Conservation (phyloP, 1,140 invertebrate species). For the Steinernema feltiae region DNA sequence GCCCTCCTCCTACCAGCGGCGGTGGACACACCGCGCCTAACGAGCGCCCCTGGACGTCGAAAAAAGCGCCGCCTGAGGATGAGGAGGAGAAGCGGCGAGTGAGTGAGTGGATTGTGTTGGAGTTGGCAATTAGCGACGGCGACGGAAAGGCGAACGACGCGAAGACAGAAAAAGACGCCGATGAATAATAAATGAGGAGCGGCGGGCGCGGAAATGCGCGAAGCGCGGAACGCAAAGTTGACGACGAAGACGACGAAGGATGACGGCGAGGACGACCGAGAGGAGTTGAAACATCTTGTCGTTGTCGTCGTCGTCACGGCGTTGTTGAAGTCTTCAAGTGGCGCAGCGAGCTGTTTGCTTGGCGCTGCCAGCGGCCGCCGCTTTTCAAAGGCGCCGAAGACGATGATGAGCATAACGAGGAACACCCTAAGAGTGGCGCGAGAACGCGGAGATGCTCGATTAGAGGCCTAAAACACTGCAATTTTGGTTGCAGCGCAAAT, state of each 20-base stretch:
- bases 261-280: not conserved
- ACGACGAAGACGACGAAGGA: no score
- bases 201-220: constrained; percentile 14
- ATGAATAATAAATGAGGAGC: constrained; percentile 3
- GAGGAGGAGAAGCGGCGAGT: no score
- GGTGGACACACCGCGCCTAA: not conserved
- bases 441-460: no score
- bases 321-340: constrained; percentile 4
- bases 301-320: no score
- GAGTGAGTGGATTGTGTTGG: not conserved
- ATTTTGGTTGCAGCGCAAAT: no score
- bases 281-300: constrained; percentile 15
- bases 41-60: not conserved
- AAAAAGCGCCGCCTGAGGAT: no score
- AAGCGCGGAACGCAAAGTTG: no score
- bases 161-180: not conserved
- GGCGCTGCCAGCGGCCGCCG: not conserved
- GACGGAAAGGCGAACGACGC: not conserved
- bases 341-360: not conserved
- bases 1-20: not conserved
- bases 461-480: no score
- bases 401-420: not conserved
- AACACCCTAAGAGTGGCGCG: no score
- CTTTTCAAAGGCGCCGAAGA: not conserved
- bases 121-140: not conserved